Evolutionary conservation across 2,888 invertebrate species (phyloP).

Genomic region (Unio delphinus): DNA sequence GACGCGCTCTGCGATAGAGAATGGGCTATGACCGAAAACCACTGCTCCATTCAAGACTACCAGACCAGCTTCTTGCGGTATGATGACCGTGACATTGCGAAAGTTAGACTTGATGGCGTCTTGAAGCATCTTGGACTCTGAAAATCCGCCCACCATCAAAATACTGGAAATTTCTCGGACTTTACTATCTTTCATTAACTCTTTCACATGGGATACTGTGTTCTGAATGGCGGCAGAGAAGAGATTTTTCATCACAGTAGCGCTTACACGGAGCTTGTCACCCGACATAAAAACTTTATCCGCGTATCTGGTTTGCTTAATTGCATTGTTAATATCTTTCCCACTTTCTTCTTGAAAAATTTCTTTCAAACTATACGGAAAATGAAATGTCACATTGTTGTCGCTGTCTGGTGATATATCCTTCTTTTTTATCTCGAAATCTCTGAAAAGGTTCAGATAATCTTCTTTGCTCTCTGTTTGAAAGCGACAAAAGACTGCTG

Average conservation of each 20-base stretch:
- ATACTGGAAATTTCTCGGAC: slow-evolving; percentile 11
- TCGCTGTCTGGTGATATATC: background rate
- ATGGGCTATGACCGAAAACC: slow-evolving; percentile 21
- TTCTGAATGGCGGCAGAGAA: slow-evolving; percentile 11
- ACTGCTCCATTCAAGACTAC: slow-evolving; percentile 27
- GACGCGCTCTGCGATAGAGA: slow-evolving; percentile 11
- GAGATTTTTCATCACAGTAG: slow-evolving; percentile 6
- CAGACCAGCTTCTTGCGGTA: slow-evolving; percentile 22
- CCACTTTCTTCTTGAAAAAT: slow-evolving; percentile 14
- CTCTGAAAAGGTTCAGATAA: slow-evolving; percentile 3
- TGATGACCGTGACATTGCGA: slow-evolving; percentile 15
- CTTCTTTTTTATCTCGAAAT: slow-evolving; percentile 11
- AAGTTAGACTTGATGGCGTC: slow-evolving; percentile 10
- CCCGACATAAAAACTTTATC: slow-evolving; percentile 12
- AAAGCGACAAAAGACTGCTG: background rate
- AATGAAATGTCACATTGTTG: slow-evolving; percentile 4
- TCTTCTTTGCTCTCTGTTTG: slow-evolving; percentile 1
- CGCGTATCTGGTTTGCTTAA: slow-evolving; percentile 9
- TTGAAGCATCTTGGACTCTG: slow-evolving; percentile 22
- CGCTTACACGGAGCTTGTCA: slow-evolving; percentile 18
- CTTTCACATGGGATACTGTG: slow-evolving; percentile 13
- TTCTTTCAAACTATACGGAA: slow-evolving; percentile 16
- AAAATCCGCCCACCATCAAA: slow-evolving; percentile 30
- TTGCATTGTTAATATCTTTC: slow-evolving; percentile 14
- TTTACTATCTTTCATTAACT: slow-evolving; percentile 9